Evolutionary conservation across 2,888 invertebrate species (phyloP).

Genomic region (Gasteruption jaculator): DNA sequence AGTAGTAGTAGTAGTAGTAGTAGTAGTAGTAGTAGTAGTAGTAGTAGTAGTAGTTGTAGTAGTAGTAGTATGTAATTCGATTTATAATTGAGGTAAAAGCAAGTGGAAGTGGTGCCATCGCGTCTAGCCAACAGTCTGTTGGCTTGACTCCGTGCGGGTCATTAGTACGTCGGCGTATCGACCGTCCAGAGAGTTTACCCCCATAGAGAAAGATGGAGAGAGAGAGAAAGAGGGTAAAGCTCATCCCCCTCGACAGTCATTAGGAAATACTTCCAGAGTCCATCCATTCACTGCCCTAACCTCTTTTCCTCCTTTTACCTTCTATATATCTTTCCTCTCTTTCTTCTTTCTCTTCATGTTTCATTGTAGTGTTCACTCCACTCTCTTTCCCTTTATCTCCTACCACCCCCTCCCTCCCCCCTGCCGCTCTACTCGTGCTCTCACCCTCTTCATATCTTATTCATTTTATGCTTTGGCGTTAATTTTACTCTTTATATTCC

Average conservation of each 20-base stretch:
- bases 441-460: not conserved
- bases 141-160: constrained; percentile 44
- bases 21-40: no score
- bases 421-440: not conserved
- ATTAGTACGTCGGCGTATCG: constrained; percentile 49
- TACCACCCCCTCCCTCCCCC: not conserved
- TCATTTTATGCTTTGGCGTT: no score
- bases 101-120: constrained; percentile 42
- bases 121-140: constrained; percentile 48
- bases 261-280: constrained; percentile 46
- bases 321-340: constrained; percentile 15
- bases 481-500: no score
- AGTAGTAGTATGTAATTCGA: constrained; percentile 46
- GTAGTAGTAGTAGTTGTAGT: no score
- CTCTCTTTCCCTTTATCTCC: constrained; percentile 8
- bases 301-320: constrained; percentile 21
- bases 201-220: no score
- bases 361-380: no score
- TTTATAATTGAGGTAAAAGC: constrained; percentile 48
- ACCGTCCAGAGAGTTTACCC: no score
- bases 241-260: constrained; percentile 33
- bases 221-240: no score
- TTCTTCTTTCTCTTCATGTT: not conserved
- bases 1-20: no score
- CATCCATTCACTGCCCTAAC: constrained; percentile 37